Evolutionary conservation across 2,888 invertebrate genomes (phyloP).

Genomic region (Adelognathus sp.): DNA sequence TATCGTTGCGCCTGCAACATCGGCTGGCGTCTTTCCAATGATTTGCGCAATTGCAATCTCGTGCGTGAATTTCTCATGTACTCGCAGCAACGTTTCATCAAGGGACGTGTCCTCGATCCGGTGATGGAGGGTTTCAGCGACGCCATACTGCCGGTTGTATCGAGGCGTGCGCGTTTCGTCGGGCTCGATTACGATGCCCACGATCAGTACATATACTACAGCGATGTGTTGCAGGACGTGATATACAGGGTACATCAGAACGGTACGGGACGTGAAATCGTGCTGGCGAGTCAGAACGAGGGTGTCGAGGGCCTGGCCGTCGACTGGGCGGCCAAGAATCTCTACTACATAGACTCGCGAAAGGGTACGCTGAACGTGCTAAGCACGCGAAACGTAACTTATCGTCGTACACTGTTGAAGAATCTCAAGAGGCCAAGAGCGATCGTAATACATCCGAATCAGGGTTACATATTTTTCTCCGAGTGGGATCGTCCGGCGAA

Average conservation of each 20-base stretch:
- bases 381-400: constrained; percentile 92
- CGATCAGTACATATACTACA: constrained; percentile 97
- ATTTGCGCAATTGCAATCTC: constrained; percentile 90
- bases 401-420: constrained; percentile 91
- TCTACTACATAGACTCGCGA: constrained; percentile 97
- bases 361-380: constrained; percentile 97
- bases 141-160: constrained; percentile 96
- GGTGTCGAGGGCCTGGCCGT: constrained; percentile 97
- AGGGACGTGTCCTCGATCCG: constrained; percentile 94
- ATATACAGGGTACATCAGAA: constrained; percentile 91
- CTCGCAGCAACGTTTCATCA: constrained; percentile 97
- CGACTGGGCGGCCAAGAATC: constrained; percentile 97
- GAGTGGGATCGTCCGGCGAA: constrained; percentile 99
- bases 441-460: constrained; percentile 98
- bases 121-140: constrained; percentile 96
- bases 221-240: constrained; percentile 97
- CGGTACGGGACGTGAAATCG: constrained; percentile 92
- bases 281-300: constrained; percentile 97
- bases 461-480: constrained; percentile 96
- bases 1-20: constrained; percentile 96
- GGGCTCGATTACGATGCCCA: constrained; percentile 96
- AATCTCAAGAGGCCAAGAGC: constrained; percentile 96
- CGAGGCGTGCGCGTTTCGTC: constrained; percentile 94
- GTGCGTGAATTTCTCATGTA: constrained; percentile 96
- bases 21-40: constrained; percentile 89